phyloP scores from a whole-genome alignment of 2,113 vertebrate genomes.

The Garra rufa region DNA sequence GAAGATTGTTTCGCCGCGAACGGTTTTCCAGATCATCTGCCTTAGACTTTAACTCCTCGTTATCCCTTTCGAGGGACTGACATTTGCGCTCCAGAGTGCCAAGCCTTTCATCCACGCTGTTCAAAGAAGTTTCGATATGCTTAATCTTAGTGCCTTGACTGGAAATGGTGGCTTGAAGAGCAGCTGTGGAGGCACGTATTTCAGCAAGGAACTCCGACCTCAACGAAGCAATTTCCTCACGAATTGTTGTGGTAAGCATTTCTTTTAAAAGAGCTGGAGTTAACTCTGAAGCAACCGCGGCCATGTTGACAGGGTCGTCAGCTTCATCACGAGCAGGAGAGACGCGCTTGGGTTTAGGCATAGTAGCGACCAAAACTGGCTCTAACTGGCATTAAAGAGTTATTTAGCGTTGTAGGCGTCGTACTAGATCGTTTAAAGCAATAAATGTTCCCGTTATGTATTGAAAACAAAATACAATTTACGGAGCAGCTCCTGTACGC shows the following conservation, averaged over 20 bases:
- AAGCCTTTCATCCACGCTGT: too few relatives aligned
- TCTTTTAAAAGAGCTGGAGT: neutral
- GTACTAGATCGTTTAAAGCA: neutral
- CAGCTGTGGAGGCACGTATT: neutral
- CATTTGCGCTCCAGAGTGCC: too few relatives aligned
- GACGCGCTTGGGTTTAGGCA: neutral
- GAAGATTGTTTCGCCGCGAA: neutral
- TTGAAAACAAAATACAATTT: neutral
- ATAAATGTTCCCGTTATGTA: neutral
- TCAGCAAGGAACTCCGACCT: neutral
- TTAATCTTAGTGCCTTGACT: too few relatives aligned
- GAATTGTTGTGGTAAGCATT: neutral
- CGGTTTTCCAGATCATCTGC: too few relatives aligned
- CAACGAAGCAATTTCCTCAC: neutral
- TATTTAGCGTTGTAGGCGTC: neutral
- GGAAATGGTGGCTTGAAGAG: neutral
- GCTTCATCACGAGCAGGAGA: neutral
- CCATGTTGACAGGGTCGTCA: neutral
- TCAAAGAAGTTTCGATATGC: too few relatives aligned
- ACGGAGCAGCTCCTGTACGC: neutral
- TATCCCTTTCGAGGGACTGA: too few relatives aligned
- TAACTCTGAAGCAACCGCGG: neutral
- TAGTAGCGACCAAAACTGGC: neutral
- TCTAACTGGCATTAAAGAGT: neutral
- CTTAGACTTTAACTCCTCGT: too few relatives aligned